Evolutionary conservation across 2,797 vertebrate genomes (phyloP).

Genomic region (Gallinago solitaria): DNA sequence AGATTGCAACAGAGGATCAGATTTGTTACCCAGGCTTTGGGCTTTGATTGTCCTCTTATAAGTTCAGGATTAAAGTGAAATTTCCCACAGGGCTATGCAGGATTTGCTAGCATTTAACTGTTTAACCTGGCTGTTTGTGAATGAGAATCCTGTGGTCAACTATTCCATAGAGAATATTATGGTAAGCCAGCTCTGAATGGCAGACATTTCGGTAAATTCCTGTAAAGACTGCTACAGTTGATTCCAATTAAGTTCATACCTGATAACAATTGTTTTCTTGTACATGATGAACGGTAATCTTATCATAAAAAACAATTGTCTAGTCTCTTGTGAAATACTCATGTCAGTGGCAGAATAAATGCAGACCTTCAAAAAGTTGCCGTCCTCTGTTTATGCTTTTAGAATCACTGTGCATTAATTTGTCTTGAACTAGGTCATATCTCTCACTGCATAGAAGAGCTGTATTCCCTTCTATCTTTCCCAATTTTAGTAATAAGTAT

Average conservation of each 20-base stretch:
- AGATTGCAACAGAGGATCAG: slow-evolving; percentile 98
- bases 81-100: slow-evolving; percentile 99
- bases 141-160: slow-evolving; percentile 91
- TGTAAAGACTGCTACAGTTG: slow-evolving; percentile 77
- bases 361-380: slow-evolving; percentile 62
- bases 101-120: slow-evolving; percentile 99
- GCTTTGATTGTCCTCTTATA: slow-evolving; percentile 99
- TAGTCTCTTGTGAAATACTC: slow-evolving; percentile 55
- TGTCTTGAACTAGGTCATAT: slow-evolving; percentile 51
- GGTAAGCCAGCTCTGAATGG: slow-evolving; percentile 83
- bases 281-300: slow-evolving; percentile 64
- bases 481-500: slow-evolving; percentile 34
- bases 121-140: slow-evolving; percentile 99
- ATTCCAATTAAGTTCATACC: slow-evolving; percentile 81
- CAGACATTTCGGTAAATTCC: slow-evolving; percentile 80
- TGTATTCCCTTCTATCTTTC: slow-evolving; percentile 38
- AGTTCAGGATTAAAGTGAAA: slow-evolving; percentile 99
- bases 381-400: slow-evolving; percentile 23
- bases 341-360: slow-evolving; percentile 62
- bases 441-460: neutral
- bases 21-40: slow-evolving; percentile 99
- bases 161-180: slow-evolving; percentile 88
- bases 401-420: slow-evolving; percentile 55
- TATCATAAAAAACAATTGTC: slow-evolving; percentile 68
- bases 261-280: slow-evolving; percentile 76